phyloP scores from a whole-genome alignment of 2,888 invertebrate genomes.

The Pyrochroa serraticornis region DNA sequence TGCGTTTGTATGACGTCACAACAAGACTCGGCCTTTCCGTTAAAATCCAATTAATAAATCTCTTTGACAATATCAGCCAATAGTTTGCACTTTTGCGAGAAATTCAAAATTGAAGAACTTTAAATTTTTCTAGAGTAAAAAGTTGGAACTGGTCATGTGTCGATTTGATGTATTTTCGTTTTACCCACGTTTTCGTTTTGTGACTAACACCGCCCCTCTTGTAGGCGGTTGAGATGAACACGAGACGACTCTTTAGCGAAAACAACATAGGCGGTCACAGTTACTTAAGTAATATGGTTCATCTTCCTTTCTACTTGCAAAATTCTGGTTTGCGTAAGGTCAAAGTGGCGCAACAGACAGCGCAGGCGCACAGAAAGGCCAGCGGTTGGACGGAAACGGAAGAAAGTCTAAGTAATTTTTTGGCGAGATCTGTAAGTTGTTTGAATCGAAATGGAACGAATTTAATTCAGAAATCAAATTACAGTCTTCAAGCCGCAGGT shows the following conservation, averaged over 20 bases:
- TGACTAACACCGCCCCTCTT: conserved; percentile 24
- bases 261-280: conserved; percentile 94
- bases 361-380: conserved; percentile 62
- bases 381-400: conserved; percentile 62
- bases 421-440: conserved; percentile 60
- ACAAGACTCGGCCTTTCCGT: too few relatives aligned
- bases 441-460: not conserved
- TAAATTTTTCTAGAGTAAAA: too few relatives aligned
- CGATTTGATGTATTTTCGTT: not conserved
- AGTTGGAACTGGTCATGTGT: too few relatives aligned
- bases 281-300: conserved; percentile 94
- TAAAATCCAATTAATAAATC: too few relatives aligned
- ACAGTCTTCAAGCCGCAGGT: conserved; percentile 73
- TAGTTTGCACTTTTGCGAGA: too few relatives aligned
- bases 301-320: conserved; percentile 96
- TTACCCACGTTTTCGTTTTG: not conserved
- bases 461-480: conserved; percentile 13
- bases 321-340: conserved; percentile 92
- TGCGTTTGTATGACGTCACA: too few relatives aligned
- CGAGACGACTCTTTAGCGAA: conserved; percentile 85
- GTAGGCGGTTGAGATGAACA: conserved; percentile 88
- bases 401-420: conserved; percentile 59
- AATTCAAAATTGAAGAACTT: too few relatives aligned
- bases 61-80: too few relatives aligned
- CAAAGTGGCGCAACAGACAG: conserved; percentile 84